These are phyloP conservation scores for Zeuzera pyrina DNA, from an alignment of 2,888 invertebrate species.

Conservation along the genomic window DNA sequence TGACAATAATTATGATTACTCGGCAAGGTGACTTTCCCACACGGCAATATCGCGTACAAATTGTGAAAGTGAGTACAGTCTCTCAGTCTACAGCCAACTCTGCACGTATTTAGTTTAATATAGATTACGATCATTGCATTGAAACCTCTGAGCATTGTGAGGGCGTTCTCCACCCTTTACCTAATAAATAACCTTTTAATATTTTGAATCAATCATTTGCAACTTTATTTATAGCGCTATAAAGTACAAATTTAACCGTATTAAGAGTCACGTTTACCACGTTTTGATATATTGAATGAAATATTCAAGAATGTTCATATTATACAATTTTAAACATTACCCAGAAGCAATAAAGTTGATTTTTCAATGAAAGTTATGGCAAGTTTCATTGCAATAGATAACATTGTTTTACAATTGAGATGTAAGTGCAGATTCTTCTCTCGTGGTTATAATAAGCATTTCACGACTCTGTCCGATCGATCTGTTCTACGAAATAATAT, in stretches of 20 bases:
- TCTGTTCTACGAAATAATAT: too few relatives aligned
- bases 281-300: constrained; percentile 18
- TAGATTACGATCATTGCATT: constrained; percentile 33
- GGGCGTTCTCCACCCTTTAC: constrained; percentile 46
- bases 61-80: too few relatives aligned
- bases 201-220: constrained; percentile 18
- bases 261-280: constrained; percentile 11
- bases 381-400: constrained; percentile 33
- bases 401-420: constrained; percentile 61
- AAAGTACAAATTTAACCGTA: constrained; percentile 23
- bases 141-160: constrained; percentile 35
- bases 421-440: constrained; percentile 39
- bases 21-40: too few relatives aligned
- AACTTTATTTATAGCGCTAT: constrained; percentile 19
- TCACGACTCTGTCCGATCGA: constrained; percentile 26
- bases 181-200: constrained; percentile 36
- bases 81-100: constrained; percentile 24
- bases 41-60: too few relatives aligned
- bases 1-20: too few relatives aligned
- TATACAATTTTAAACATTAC: constrained; percentile 22
- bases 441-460: constrained; percentile 41
- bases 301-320: too few relatives aligned
- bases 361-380: constrained; percentile 16
- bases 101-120: constrained; percentile 47
- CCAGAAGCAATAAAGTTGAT: constrained; percentile 15